Base-by-base conservation (phyloP, 2,888 invertebrate genomes). In the Oxyteleia sp. region DNA sequence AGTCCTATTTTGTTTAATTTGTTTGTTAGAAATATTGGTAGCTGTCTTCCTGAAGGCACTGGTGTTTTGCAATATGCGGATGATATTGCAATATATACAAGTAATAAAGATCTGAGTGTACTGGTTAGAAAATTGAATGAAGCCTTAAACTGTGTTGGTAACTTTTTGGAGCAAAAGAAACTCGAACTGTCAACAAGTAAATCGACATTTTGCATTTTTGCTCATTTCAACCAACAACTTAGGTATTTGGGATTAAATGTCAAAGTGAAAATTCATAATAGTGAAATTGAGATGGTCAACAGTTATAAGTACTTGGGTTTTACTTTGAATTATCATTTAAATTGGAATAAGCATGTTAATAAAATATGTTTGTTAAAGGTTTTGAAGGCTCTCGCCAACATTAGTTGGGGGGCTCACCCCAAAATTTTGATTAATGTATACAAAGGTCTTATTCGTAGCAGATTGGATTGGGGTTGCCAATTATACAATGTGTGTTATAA, bases 401-500 rank as follows among this genome's bases (percentile, higher is more conserved):
- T 38, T 5, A 15, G 8, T n/a, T 57, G 38, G 55, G 55, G 55
- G 1, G 11, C 38, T 20, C 20, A 57, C 15, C 55, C 38, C 1
- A 10, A 18, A n/a, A 57, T n/a, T 4, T n/a, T 57, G 7, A 4
- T 57, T n/a, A 57, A 57, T 18, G 5, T 57, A 11, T 57, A 57
- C 10, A 35, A 20, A 20, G 55, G 55, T 1, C 11, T 57, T 2
- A 57, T 57, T 1, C 35, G 55, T 20, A n/a, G 18, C 4, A 16
- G 15, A 20, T 20, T 57, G 20, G 55, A 57, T 1, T 57, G 38
- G 55, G 55, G 38, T 4, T 2, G 18, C 1, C 16, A 26, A 29
- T 8, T 55, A 1, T 26, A 35, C 35, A 18, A n/a, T 4, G 2
- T 2, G 0, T 4, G 13, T 5, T 13, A n/a, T n/a, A 35, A 32